Evolutionary conservation across 1,140 invertebrate genomes (phyloP).

Genomic region (Maniola jurtina): DNA sequence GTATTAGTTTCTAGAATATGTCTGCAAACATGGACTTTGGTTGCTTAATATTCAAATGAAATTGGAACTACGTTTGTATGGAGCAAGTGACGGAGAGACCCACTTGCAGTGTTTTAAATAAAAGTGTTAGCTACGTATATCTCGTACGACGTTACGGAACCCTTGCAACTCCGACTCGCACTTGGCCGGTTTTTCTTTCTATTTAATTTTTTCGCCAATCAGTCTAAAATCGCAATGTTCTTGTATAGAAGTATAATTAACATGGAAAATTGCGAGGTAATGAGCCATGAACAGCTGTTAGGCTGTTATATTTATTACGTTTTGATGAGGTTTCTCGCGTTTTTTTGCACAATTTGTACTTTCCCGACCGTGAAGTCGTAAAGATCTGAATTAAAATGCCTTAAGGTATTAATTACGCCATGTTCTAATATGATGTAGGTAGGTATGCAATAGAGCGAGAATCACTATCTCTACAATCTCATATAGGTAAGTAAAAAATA

Average conservation of each 20-base stretch:
- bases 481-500: too few relatives aligned
- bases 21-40: too few relatives aligned
- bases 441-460: too few relatives aligned
- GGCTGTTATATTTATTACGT: constrained; percentile 29
- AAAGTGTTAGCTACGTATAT: too few relatives aligned
- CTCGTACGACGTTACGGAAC: not conserved
- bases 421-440: too few relatives aligned
- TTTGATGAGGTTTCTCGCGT: constrained; percentile 23
- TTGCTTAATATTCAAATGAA: too few relatives aligned
- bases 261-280: constrained; percentile 40
- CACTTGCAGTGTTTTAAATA: too few relatives aligned
- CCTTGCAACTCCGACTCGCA: not conserved
- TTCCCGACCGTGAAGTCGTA: constrained; percentile 13
- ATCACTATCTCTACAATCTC: too few relatives aligned
- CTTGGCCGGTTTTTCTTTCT: constrained; percentile 6
- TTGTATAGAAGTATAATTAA: constrained; percentile 38
- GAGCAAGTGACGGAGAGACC: too few relatives aligned
- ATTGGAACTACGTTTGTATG: too few relatives aligned
- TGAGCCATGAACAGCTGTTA: constrained; percentile 34
- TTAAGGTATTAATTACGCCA: not conserved
- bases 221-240: constrained; percentile 19
- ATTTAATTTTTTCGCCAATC: constrained; percentile 12
- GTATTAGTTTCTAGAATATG: too few relatives aligned
- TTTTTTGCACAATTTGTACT: constrained; percentile 15
- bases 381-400: not conserved